phyloP scores from a whole-genome alignment of 2,797 vertebrate genomes.

The Acanthopagrus latus region DNA sequence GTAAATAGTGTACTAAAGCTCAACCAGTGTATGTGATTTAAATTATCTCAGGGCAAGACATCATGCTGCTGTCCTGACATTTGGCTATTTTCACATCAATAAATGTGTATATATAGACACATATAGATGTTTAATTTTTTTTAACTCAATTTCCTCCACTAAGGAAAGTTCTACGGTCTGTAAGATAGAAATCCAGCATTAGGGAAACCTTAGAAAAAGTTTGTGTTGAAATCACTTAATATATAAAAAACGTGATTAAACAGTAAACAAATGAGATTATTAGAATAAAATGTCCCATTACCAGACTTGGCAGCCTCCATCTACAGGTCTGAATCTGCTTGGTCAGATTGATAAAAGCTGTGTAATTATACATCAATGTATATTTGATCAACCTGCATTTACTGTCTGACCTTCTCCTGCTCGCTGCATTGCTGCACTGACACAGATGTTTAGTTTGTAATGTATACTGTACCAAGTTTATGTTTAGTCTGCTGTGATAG shows the following conservation, averaged over 20 bases:
- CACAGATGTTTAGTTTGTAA: constrained; percentile 28
- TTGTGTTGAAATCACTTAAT: not conserved
- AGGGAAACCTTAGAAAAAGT: not conserved
- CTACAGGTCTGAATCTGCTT: not conserved
- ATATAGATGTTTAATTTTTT: not conserved
- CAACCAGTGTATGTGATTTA: not conserved
- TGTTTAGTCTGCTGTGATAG: constrained; percentile 35
- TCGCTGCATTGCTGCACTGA: not conserved
- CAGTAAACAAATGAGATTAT: not conserved
- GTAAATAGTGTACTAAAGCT: not conserved
- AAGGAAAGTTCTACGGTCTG: not conserved
- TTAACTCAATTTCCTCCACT: too few species aligned
- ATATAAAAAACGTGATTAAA: not conserved
- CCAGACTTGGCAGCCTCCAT: not conserved
- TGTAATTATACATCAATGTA: not conserved
- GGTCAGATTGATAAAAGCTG: not conserved
- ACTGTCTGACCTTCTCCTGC: not conserved
- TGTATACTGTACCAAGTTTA: constrained; percentile 2
- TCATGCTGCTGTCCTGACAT: not conserved
- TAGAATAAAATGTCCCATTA: not conserved
- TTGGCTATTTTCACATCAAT: not conserved
- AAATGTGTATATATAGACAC: not conserved
- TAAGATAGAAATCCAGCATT: not conserved
- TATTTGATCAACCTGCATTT: not conserved
- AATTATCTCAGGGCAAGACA: not conserved